These are phyloP conservation scores for Tangara arthus DNA, from an alignment of 2,797 vertebrate genomes.

Conservation along the genomic window DNA sequence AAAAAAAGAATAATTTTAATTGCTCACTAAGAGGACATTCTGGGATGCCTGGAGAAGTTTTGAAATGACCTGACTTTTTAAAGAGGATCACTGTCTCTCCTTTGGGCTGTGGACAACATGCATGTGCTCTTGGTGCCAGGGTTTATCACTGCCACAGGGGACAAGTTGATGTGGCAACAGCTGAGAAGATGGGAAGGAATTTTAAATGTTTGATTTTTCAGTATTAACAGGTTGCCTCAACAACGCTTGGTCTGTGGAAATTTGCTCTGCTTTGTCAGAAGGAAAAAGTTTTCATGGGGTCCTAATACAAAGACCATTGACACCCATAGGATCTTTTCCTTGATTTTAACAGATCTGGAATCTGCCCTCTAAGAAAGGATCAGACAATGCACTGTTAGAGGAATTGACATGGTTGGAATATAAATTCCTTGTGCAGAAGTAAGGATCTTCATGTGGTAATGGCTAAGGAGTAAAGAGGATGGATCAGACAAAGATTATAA, in stretches of 20 bases:
- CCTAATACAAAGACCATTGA: not conserved
- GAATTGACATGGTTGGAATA: not conserved
- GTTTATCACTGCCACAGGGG: not conserved
- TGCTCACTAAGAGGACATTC: not conserved
- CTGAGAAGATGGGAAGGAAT: not conserved
- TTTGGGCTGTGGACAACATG: fast-evolving
- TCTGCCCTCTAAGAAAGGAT: not conserved
- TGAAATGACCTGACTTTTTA: not conserved
- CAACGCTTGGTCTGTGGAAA: not conserved
- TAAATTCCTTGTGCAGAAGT: not conserved
- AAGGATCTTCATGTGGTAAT: not conserved
- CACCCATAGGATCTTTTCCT: not conserved
- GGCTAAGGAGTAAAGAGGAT: not conserved
- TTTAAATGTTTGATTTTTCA: not conserved
- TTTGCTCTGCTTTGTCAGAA: not conserved
- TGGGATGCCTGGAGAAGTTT: not conserved
- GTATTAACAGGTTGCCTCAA: not conserved
- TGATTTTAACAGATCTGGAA: not conserved
- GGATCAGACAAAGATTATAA: not conserved
- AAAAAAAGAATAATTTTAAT: not conserved
- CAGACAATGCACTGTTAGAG: not conserved
- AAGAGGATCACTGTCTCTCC: not conserved
- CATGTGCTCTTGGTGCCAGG: fast-evolving
- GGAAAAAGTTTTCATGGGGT: not conserved
- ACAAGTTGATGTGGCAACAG: not conserved